Percentiles rank a stretch among this genome's conserved stretches.
phyloP scores from a whole-genome alignment of 1,140 invertebrate genomes.

The Papilio dardanus region DNA sequence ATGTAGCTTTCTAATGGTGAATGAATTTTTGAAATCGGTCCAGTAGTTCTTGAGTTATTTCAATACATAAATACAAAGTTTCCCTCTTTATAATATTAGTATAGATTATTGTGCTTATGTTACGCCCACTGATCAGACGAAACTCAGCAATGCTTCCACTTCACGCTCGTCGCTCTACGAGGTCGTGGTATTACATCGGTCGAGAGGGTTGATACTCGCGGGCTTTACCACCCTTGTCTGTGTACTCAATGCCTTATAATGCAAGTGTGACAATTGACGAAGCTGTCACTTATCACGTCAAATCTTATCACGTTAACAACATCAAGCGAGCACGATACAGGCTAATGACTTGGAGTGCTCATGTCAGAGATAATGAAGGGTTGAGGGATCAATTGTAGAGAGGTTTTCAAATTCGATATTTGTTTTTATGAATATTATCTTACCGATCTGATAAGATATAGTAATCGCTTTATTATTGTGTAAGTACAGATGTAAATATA shows the following conservation, averaged over 20 bases:
- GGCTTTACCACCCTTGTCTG: background rate
- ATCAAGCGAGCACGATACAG: constrained; percentile 14
- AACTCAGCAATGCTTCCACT: too few species aligned
- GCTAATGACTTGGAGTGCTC: constrained; percentile 11
- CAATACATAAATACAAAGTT: too few species aligned
- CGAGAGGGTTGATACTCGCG: too few species aligned
- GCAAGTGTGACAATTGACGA: background rate
- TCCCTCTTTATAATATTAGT: too few species aligned
- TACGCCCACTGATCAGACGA: too few species aligned
- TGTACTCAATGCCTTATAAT: background rate
- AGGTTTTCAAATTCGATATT: constrained; percentile 10
- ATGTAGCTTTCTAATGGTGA: too few species aligned
- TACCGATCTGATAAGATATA: constrained; percentile 9
- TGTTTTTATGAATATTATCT: constrained; percentile 16
- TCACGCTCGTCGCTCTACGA: too few species aligned
- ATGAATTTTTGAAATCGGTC: too few species aligned
- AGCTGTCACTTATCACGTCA: constrained; percentile 8
- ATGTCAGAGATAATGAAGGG: constrained; percentile 12
- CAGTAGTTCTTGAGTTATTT: too few species aligned
- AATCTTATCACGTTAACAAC: constrained; percentile 24
- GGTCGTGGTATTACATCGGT: too few species aligned
- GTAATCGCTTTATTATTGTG: constrained; percentile 10
- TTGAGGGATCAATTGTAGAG: constrained; percentile 7
- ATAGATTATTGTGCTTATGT: too few species aligned
- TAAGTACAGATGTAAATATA: constrained; percentile 11